Evolutionary conservation across 2,888 invertebrate species (phyloP), one percentile per base, ranked within the genome.

Genomic region (Parnassius glacialis): DNA sequence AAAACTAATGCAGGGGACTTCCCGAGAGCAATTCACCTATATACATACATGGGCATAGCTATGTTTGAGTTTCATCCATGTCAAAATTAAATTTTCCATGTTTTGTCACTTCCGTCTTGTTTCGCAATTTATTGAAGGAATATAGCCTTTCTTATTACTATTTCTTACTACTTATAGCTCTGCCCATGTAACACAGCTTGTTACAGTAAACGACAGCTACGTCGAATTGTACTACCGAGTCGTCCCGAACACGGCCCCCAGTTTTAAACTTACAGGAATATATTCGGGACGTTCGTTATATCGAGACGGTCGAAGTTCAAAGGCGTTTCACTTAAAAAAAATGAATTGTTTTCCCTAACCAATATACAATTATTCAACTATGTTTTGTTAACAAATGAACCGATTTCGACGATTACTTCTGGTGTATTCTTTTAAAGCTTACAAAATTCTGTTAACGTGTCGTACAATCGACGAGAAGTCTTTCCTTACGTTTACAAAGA

Each of bases 1-100:
- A 61, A 45, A 20, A 48, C 52, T 68, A 62, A 48, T 62, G 64
- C 67, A 44, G 54, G 50, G 25, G 16, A 50, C 9, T 7, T 45
- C 51, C 42, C 61, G 50, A 51, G 44, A 61, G 54, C 13, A 34
- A 34, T 34, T 34, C 34, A 61, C 44, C 43, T 61, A 43, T 9
- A 11, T 44, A 54, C 51, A 11, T 44, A 54, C 51, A 45, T 41
- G 45, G 47, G 11, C 43, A 51, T n/a, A 48, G 43, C 13, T 13
- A 20, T 20, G 34, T 34, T 34, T 34, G 34, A 34, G 7, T 34
- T 34, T 34, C 34, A 7, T 34, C 34, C 34, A 34, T 34, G 34
- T 34, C 34, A 34, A 34, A 34, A 34, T 34, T 0, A 34, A 34
- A 3, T 34, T 34, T 34, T 7, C 34, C 0, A 34, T 34, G 34